These are phyloP conservation scores for Callocephalon fimbriatum DNA, from an alignment of 2,113 vertebrate species.

Conservation along the genomic window DNA sequence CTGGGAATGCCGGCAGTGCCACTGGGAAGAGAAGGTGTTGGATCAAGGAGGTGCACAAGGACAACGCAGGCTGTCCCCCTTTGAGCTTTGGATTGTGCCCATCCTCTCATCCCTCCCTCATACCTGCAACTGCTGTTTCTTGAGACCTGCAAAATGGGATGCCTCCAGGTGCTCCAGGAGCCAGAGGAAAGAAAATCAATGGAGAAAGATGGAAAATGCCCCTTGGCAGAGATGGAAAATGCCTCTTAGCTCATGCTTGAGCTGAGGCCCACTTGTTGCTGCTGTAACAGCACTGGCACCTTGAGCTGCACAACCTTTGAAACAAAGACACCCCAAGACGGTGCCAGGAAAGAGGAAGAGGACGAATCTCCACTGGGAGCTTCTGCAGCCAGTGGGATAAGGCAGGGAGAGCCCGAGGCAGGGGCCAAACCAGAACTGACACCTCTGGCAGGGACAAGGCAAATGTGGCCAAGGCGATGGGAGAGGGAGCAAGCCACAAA, in stretches of 20 bases:
- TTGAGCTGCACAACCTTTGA: background rate
- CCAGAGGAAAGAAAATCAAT: background rate
- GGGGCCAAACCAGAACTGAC: background rate
- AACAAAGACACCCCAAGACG: background rate
- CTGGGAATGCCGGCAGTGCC: background rate
- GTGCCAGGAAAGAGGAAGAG: background rate
- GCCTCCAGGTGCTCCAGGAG: background rate
- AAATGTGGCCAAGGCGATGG: accelerated
- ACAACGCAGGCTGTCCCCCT: background rate
- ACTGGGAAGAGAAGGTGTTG: accelerated
- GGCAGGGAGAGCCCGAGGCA: background rate
- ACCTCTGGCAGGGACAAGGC: background rate
- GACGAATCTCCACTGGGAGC: background rate
- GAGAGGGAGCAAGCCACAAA: background rate
- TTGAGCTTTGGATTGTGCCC: accelerated
- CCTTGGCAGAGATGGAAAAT: background rate
- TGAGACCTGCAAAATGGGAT: accelerated
- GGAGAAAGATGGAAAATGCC: background rate
- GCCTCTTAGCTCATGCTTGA: background rate
- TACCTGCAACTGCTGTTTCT: accelerated
- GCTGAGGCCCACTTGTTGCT: background rate
- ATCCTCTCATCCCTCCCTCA: accelerated
- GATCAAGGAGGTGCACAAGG: background rate
- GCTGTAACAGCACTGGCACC: background rate
- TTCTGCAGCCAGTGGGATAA: background rate